phyloP scores from a whole-genome alignment of 2,113 vertebrate genomes.

The Thunnus maccoyii region DNA sequence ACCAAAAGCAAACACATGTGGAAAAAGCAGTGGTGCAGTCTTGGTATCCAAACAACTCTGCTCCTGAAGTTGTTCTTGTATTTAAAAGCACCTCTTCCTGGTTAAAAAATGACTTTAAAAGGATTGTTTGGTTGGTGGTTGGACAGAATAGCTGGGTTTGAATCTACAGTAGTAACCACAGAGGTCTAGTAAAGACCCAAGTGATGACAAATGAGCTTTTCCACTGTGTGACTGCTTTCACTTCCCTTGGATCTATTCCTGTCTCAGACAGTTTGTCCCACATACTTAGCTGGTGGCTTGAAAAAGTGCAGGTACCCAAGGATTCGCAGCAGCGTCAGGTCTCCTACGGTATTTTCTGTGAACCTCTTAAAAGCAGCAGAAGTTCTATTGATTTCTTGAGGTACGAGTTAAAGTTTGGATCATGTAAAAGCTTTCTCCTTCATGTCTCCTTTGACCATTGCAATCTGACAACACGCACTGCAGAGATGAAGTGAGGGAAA shows the following conservation, averaged over 20 bases:
- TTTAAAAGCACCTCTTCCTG: conserved; percentile 23
- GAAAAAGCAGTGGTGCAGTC: conserved; percentile 26
- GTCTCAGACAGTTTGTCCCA: conserved; percentile 52
- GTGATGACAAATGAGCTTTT: conserved; percentile 72
- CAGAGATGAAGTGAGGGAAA: neutral
- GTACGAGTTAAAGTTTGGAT: neutral
- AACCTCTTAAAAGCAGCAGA: conserved; percentile 16
- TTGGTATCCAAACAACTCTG: conserved; percentile 27
- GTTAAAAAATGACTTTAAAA: conserved; percentile 31
- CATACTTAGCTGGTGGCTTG: conserved; percentile 35
- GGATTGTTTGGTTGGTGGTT: conserved; percentile 53
- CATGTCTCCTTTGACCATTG: neutral
- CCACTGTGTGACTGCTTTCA: conserved; percentile 64
- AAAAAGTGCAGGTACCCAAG: conserved; percentile 40
- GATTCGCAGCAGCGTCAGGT: conserved; percentile 7
- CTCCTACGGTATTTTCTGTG: neutral
- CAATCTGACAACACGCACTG: neutral
- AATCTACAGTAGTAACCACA: conserved; percentile 38
- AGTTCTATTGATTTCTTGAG: neutral
- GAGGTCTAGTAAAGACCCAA: conserved; percentile 39
- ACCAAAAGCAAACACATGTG: conserved; percentile 34
- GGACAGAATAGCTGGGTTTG: conserved; percentile 46
- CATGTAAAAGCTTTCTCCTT: neutral
- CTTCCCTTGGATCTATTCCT: conserved; percentile 68
- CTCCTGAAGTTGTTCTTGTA: conserved; percentile 42